Evolutionary conservation across 2,888 invertebrate genomes (phyloP).

Genomic region (Chorisops tibialis): DNA sequence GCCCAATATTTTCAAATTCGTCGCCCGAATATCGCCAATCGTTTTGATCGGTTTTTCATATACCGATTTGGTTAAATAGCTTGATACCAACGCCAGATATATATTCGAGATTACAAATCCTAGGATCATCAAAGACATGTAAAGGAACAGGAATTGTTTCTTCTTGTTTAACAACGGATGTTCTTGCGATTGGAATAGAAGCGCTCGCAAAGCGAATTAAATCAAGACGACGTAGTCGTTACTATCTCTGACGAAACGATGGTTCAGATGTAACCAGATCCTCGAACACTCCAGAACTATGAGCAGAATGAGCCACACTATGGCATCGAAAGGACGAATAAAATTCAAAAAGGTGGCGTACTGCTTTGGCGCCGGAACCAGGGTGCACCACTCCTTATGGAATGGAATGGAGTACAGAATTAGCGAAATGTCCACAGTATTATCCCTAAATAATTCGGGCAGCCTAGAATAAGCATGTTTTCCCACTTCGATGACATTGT

Average conservation of each 20-base stretch:
- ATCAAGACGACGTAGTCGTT: not conserved
- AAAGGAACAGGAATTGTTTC: not conserved
- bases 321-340: not conserved
- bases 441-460: not conserved
- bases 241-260: not conserved
- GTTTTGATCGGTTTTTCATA: not conserved
- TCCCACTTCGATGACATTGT: not conserved
- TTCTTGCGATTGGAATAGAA: not conserved
- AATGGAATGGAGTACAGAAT: not conserved
- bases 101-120: not conserved
- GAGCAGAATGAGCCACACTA: not conserved
- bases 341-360: not conserved
- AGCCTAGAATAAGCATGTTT: not conserved
- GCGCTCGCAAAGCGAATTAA: not conserved
- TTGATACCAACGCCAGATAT: conserved; percentile 1
- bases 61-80: conserved; percentile 7
- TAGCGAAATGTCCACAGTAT: not conserved
- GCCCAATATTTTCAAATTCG: conserved; percentile 1
- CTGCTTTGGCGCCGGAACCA: conserved; percentile 10
- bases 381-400: not conserved
- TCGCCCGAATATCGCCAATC: not conserved
- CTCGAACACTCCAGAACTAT: not conserved
- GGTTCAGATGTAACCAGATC: not conserved
- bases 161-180: not conserved
- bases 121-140: not conserved